Evolutionary conservation across 2,888 invertebrate genomes (phyloP).

Genomic region (Uropetala carovei): DNA sequence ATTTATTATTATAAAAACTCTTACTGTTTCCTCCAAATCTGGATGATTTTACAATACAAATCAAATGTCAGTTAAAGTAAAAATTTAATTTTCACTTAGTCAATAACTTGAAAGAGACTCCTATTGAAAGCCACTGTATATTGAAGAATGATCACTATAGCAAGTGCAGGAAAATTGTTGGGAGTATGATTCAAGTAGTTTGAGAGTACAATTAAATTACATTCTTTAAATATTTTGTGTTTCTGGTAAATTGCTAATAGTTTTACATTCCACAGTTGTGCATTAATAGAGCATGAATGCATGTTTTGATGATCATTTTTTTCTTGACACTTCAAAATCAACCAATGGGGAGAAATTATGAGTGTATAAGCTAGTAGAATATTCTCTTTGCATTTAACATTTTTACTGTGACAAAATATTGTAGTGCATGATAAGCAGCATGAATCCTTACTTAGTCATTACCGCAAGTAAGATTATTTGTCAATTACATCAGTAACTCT

Average conservation of each 20-base stretch:
- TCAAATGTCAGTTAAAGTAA: too few relatives aligned
- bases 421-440: not conserved
- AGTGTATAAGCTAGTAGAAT: too few relatives aligned
- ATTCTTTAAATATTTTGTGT: not conserved
- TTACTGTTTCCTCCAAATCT: too few relatives aligned
- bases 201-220: not conserved
- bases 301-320: not conserved
- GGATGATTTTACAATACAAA: too few relatives aligned
- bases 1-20: too few relatives aligned
- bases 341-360: not conserved
- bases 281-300: conserved; percentile 1
- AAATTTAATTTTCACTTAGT: too few relatives aligned
- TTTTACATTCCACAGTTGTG: not conserved
- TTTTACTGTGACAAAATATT: not conserved
- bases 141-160: not conserved
- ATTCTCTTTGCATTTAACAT: not conserved
- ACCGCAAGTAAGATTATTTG: too few relatives aligned
- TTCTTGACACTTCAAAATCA: not conserved
- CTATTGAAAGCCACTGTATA: not conserved
- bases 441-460: not conserved
- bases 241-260: not conserved
- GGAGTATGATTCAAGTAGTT: not conserved
- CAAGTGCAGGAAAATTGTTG: not conserved
- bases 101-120: too few relatives aligned
- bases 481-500: too few relatives aligned